Base-by-base conservation (phyloP, 2,797 vertebrate species). In the Sebastes minor region DNA sequence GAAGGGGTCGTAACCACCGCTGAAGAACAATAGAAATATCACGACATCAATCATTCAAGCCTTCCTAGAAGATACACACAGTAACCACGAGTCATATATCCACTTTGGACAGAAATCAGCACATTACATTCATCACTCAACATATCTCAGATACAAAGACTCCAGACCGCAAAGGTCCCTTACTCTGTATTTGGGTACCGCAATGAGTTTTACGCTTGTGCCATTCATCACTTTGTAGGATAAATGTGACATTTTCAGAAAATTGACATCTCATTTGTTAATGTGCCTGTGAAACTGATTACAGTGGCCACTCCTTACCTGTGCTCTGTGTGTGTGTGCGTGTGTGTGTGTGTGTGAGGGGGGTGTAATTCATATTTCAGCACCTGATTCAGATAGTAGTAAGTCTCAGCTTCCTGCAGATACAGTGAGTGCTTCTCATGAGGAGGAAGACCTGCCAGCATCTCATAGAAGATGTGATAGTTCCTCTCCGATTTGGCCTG, bases 321-420 rank as follows among this genome's bases (percentile, higher is more conserved):
- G 55, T 27, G 55, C 33, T 70, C 20, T 68, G 52, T 55, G 71
- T 6, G 38, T 64, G 8, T 66, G 71, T 23, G 22, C 25, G 59
- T 71, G 46, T 74, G 68, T 63, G 66, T 56, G 63, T 69, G 42
- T 73, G 68, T 61, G 66, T 10, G 10, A 8, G 6, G 14, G 1
- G 22, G 0, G 52, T 4, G 22, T 27, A 5, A 32, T 27, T 67
- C 1, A 23, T 30, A 20, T 68, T 77, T 71, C 20, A 78, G 53
- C 80, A 99, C 98, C 97, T 99, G 98, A 93, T 99, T 99, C 88
- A 99, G 95, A 92, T 99, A 99, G 92, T 96, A 99, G 92, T 99
- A 99, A 2, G 98, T 99, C 93, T 99, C 98, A 0, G 98, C 96
- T 13, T 97, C 98, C 88, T 99, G 98, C 49, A 99, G 96, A 88